Evolutionary conservation across 2,888 invertebrate genomes (phyloP).

Genomic region (Dynastes grantii): DNA sequence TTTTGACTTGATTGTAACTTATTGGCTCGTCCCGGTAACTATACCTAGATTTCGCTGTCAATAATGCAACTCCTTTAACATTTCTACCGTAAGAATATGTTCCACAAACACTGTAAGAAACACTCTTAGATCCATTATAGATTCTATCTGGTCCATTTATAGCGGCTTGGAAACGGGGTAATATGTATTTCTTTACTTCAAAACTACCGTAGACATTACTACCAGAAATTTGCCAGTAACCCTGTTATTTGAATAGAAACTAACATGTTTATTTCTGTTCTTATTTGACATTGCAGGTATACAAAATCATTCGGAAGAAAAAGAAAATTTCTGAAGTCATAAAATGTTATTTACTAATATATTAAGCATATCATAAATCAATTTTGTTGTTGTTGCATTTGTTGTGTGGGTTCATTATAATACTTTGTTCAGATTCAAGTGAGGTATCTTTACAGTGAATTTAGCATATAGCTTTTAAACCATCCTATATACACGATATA

Average conservation of each 20-base stretch:
- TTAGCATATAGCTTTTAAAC: too few species aligned
- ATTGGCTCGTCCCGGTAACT: constrained; percentile 59
- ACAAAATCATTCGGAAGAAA: too few species aligned
- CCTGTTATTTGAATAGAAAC: constrained; percentile 2
- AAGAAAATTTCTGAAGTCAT: too few species aligned
- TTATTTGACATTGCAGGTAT: background rate
- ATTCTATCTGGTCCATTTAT: constrained; percentile 72
- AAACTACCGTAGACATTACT: constrained; percentile 64
- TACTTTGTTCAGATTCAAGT: too few species aligned
- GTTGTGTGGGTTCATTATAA: too few species aligned
- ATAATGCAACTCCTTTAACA: constrained; percentile 73
- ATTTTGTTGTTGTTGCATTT: too few species aligned
- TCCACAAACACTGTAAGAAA: constrained; percentile 74
- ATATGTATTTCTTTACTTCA: constrained; percentile 73
- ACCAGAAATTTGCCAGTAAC: constrained; percentile 7
- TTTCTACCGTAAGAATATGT: constrained; percentile 77
- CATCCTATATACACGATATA: too few species aligned
- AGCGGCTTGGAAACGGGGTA: constrained; percentile 76
- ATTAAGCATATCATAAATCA: too few species aligned
- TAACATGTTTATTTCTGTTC: background rate
- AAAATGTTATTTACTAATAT: too few species aligned
- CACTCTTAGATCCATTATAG: constrained; percentile 69
- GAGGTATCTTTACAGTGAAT: too few species aligned
- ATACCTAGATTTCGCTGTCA: constrained; percentile 65
- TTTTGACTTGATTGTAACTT: constrained; percentile 61